Conservation (phyloP, 2,888 invertebrate genomes). For the Mesoligia furuncula region DNA sequence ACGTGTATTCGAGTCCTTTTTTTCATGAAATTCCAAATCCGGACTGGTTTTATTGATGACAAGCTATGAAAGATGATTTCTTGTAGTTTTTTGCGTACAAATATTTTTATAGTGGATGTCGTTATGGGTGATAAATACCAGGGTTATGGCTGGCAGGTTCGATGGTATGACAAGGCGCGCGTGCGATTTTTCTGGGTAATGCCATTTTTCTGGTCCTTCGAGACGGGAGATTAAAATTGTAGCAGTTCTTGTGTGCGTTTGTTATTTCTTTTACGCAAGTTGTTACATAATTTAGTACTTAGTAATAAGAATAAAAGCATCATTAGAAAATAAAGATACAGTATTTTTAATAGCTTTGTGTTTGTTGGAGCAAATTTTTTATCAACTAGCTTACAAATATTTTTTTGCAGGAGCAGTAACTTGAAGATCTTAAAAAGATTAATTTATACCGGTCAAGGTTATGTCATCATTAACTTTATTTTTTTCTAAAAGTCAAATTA, state of each 20-base stretch:
- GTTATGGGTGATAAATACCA: conserved; percentile 64
- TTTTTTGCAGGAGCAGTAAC: neutral
- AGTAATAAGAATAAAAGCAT: conserved; percentile 10
- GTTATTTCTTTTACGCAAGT: conserved; percentile 30
- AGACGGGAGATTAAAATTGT: conserved; percentile 56
- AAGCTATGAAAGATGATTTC: conserved; percentile 56
- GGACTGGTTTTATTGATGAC: conserved; percentile 55
- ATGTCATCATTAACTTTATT: too few relatives aligned
- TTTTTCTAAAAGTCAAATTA: neutral
- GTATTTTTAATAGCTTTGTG: neutral
- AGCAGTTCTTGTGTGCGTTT: conserved; percentile 31
- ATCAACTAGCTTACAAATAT: neutral
- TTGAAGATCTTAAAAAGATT: neutral
- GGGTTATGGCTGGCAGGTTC: conserved; percentile 36
- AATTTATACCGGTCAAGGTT: neutral
- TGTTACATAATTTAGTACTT: conserved; percentile 24
- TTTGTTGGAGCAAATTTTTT: neutral
- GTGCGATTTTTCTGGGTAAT: conserved; percentile 57
- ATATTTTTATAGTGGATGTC: conserved; percentile 52
- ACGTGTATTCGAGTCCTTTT: conserved; percentile 48
- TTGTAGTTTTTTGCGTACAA: conserved; percentile 53
- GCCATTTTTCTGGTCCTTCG: conserved; percentile 23
- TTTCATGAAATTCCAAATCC: conserved; percentile 52
- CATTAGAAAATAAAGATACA: conserved; percentile 5
- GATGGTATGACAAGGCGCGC: conserved; percentile 48